A percentile compares a stretch with the other conserved stretches of the same genome.
Evolutionary conservation across 2,797 vertebrate genomes (phyloP).

Genomic region (Coracias cyanogaster): DNA sequence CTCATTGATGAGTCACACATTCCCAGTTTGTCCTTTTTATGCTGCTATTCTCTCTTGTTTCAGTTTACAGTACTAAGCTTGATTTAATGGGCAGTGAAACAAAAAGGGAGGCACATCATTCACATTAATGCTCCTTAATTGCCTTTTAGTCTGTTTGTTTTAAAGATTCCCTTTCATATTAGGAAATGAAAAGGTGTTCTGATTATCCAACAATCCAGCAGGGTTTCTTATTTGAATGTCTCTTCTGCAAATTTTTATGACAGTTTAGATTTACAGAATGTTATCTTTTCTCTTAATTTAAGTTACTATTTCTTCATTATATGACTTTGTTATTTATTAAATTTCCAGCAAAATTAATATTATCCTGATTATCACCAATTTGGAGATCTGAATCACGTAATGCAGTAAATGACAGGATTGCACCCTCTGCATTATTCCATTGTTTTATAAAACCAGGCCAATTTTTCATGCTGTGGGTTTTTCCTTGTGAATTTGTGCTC

Average conservation of each 20-base stretch:
- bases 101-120: background rate
- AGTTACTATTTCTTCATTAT: background rate
- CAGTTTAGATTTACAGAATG: background rate
- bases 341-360: background rate
- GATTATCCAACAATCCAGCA: background rate
- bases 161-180: background rate
- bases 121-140: background rate
- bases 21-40: slow-evolving; percentile 35
- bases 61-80: background rate
- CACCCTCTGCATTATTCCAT: background rate
- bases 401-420: background rate
- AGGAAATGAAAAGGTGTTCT: background rate
- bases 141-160: background rate
- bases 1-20: background rate
- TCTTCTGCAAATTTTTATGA: background rate
- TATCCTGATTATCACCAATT: background rate
- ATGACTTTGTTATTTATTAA: background rate
- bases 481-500: background rate
- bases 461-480: background rate
- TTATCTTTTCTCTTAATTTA: background rate
- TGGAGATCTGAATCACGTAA: background rate
- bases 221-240: background rate
- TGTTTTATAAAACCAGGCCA: background rate
- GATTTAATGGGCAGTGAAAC: slow-evolving; percentile 43
- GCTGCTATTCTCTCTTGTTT: slow-evolving; percentile 10